A percentile compares a stretch with the other conserved stretches of the same genome.
phyloP scores from a whole-genome alignment of 2,113 vertebrate genomes.

The Phyllostomus discolor region DNA sequence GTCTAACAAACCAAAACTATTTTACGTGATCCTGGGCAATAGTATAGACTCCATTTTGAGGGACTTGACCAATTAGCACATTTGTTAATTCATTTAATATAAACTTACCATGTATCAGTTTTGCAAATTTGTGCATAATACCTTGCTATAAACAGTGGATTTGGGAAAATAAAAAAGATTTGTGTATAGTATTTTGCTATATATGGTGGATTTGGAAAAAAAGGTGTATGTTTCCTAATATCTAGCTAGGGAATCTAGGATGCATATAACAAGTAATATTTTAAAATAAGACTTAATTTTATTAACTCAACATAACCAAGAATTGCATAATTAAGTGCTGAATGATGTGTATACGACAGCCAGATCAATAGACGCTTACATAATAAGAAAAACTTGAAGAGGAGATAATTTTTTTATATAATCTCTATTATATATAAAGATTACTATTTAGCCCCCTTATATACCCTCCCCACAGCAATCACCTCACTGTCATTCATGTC shows the following conservation, averaged over 20 bases:
- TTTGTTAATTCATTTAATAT: background rate
- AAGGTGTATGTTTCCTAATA: background rate
- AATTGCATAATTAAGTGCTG: background rate
- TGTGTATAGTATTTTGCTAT: background rate
- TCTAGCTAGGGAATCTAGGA: background rate
- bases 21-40: background rate
- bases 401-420: background rate
- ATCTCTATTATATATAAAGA: too few species aligned
- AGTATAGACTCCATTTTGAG: background rate
- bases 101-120: background rate
- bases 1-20: background rate
- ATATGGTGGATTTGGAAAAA: background rate
- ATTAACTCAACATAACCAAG: background rate
- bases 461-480: too few species aligned
- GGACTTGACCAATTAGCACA: background rate
- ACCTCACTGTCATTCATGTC: too few species aligned
- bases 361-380: background rate
- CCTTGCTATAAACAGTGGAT: background rate
- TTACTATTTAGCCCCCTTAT: too few species aligned
- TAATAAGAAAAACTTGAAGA: background rate
- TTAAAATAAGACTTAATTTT: background rate
- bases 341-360: background rate
- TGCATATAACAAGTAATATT: background rate
- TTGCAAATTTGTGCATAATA: background rate
- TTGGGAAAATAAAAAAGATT: background rate